Conservation (phyloP, 2,888 invertebrate genomes). For the Stenurella melanura region DNA sequence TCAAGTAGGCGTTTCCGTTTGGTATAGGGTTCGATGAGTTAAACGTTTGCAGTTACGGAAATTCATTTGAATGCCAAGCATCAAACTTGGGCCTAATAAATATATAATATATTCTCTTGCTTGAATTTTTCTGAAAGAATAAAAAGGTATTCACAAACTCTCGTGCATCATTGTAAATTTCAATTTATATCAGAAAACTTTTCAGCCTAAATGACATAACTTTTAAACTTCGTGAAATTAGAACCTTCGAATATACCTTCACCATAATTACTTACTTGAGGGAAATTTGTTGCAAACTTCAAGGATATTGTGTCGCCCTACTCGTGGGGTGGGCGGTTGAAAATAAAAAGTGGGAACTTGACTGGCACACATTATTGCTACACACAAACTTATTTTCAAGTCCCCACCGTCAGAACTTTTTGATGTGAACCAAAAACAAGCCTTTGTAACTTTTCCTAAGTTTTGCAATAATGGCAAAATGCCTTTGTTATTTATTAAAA, state of each 20-base stretch:
- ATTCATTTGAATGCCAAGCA: no score
- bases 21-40: no score
- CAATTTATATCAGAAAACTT: conserved; percentile 27
- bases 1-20: no score
- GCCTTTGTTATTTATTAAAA: conserved; percentile 10
- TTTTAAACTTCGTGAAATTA: conserved; percentile 29
- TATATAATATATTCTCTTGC: background rate
- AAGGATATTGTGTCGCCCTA: background rate
- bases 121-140: background rate
- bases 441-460: background rate
- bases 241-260: conserved; percentile 22
- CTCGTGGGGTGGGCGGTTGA: background rate
- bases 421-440: conserved; percentile 2
- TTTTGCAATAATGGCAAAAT: conserved; percentile 2
- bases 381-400: conserved; percentile 4
- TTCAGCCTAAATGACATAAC: background rate
- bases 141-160: background rate
- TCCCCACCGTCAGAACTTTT: conserved; percentile 7
- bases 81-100: no score
- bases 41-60: no score
- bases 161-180: conserved; percentile 16
- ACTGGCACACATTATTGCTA: conserved; percentile 1
- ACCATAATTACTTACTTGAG: background rate
- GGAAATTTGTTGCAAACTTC: conserved; percentile 1
- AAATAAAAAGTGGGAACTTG: background rate